Percentiles rank a stretch among this genome's conserved stretches.
Conservation (phyloP, 2,888 invertebrate genomes). For the Drosophila kambysellisi region DNA sequence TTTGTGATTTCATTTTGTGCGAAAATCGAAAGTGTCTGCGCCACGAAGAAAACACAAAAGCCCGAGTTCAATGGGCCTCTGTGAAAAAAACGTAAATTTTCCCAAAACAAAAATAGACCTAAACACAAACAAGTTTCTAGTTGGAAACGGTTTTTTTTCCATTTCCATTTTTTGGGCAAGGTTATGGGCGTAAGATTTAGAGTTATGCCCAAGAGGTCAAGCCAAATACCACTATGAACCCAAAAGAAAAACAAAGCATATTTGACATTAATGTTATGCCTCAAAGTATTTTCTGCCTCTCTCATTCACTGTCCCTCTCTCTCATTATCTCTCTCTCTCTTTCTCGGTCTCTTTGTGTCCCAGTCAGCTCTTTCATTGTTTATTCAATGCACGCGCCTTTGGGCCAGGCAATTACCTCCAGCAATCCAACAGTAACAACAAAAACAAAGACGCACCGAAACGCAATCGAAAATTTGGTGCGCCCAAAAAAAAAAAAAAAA, state of each 20-base stretch:
- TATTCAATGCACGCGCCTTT: constrained; percentile 44
- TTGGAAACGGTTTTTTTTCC: not conserved
- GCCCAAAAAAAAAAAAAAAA: constrained; percentile 40
- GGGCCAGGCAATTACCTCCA: constrained; percentile 34
- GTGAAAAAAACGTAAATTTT: constrained; percentile 38
- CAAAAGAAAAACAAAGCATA: constrained; percentile 20
- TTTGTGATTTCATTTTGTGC: constrained; percentile 63
- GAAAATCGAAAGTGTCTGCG: constrained; percentile 75
- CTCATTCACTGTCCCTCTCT: too few species aligned
- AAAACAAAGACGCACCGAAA: constrained; percentile 14
- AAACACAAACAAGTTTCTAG: constrained; percentile 54
- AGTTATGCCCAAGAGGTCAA: constrained; percentile 2
- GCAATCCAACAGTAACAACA: constrained; percentile 9
- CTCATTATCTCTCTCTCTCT: not conserved
- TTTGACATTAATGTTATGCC: constrained; percentile 13
- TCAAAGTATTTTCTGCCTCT: not conserved
- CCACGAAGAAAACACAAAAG: constrained; percentile 12
- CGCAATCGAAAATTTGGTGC: constrained; percentile 40
- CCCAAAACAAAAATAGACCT: constrained; percentile 19
- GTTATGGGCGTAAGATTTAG: constrained; percentile 32
- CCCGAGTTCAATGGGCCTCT: constrained; percentile 42
- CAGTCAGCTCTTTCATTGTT: constrained; percentile 31
- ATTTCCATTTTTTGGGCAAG: constrained; percentile 25
- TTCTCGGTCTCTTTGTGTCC: not conserved
- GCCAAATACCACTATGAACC: constrained; percentile 7